A percentile compares a stretch with the other conserved stretches of the same genome.
Conservation (phyloP, 2,113 vertebrate genomes). For the Dolichotis patagonum region DNA sequence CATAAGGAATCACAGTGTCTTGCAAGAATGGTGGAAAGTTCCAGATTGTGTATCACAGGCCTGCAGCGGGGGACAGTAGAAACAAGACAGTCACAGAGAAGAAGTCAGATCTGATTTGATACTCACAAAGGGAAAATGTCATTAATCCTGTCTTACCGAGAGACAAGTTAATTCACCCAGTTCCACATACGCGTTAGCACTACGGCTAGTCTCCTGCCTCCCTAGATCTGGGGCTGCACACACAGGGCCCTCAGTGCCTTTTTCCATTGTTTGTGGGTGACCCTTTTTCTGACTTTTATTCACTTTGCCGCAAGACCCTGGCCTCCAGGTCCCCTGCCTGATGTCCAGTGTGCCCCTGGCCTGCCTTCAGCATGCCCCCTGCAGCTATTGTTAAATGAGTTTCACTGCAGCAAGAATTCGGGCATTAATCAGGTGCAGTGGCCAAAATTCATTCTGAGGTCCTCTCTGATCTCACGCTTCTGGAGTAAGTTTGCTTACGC, state of each 20-base stretch:
- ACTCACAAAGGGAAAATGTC: neutral
- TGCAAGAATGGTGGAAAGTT: neutral
- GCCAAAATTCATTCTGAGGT: constrained; percentile 8
- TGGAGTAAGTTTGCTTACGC: constrained; percentile 58
- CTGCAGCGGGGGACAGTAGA: rapidly evolving
- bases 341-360: too few species aligned
- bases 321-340: neutral
- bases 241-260: neutral
- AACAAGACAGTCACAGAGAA: neutral
- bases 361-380: neutral
- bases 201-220: neutral
- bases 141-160: neutral
- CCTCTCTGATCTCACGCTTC: constrained; percentile 8
- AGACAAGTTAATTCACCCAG: neutral
- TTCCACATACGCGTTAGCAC: neutral
- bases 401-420: constrained; percentile 14
- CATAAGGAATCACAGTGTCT: neutral
- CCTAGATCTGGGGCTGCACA: neutral
- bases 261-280: neutral
- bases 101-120: neutral
- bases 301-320: neutral
- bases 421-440: neutral
- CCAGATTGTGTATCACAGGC: rapidly evolving
- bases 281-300: neutral
- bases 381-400: neutral